Percentiles rank a stretch among this genome's conserved stretches.
Evolutionary conservation across 2,888 invertebrate genomes (phyloP).

Genomic region (Flexamia atlantica): DNA sequence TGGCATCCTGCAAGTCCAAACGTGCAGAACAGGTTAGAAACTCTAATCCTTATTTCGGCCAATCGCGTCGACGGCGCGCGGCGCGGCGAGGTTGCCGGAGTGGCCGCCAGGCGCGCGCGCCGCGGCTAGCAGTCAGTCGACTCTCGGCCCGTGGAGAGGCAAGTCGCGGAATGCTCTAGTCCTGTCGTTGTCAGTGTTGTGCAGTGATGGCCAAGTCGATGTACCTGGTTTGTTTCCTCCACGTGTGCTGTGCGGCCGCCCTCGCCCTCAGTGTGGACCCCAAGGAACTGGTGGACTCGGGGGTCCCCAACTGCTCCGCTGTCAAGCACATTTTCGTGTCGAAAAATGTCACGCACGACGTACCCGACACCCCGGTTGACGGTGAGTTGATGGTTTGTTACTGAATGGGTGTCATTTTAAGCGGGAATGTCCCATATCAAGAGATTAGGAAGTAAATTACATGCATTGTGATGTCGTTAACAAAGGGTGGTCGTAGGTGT

Average conservation of each 20-base stretch:
- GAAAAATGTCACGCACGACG: slow-evolving; percentile 30
- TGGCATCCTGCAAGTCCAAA: slow-evolving; percentile 56
- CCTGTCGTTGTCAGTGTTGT: slow-evolving; percentile 25
- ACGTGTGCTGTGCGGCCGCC: slow-evolving; percentile 16
- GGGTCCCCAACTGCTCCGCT: slow-evolving; percentile 32
- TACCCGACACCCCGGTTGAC: slow-evolving; percentile 40
- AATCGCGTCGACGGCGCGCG: slow-evolving; percentile 34
- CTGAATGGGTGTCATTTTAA: too few species aligned
- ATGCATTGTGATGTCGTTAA: too few species aligned
- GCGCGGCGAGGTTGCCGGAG: not conserved
- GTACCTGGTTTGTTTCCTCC: not conserved
- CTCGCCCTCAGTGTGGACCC: slow-evolving; percentile 30
- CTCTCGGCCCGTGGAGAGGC: slow-evolving; percentile 25
- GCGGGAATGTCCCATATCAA: too few species aligned
- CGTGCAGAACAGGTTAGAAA: slow-evolving; percentile 57
- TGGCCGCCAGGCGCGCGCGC: slow-evolving; percentile 41
- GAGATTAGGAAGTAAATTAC: too few species aligned
- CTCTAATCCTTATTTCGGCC: slow-evolving; percentile 53
- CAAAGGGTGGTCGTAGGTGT: too few species aligned
- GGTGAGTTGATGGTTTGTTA: not conserved
- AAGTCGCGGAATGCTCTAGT: slow-evolving; percentile 22
- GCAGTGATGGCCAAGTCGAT: slow-evolving; percentile 39
- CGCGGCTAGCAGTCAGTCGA: slow-evolving; percentile 29
- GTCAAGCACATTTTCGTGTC: slow-evolving; percentile 49
- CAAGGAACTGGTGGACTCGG: slow-evolving; percentile 43